Conservation (phyloP, 2,797 vertebrate genomes). For the Nasua narica region DNA sequence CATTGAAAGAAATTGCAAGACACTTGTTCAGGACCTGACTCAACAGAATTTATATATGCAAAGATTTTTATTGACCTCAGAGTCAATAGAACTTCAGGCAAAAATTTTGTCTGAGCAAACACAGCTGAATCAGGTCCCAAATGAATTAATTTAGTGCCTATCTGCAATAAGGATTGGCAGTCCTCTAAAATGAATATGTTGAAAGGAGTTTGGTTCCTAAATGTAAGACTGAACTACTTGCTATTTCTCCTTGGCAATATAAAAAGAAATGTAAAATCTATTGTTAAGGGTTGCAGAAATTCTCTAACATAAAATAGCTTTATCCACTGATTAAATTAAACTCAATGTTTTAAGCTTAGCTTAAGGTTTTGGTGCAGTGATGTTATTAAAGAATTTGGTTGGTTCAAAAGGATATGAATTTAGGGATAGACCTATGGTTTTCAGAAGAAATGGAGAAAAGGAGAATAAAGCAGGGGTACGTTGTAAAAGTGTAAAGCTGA, state of each 20-base stretch:
- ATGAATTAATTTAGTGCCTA: slow-evolving; percentile 67
- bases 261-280: neutral
- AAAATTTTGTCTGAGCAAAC: slow-evolving; percentile 60
- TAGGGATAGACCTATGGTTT: neutral
- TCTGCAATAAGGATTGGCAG: slow-evolving; percentile 48
- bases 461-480: neutral
- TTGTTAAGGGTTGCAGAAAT: neutral
- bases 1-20: slow-evolving; percentile 14
- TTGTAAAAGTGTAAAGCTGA: neutral
- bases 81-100: slow-evolving; percentile 61
- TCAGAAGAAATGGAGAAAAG: neutral
- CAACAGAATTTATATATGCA: slow-evolving; percentile 66
- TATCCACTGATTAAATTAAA: neutral
- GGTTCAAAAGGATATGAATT: neutral
- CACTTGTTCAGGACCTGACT: slow-evolving; percentile 55
- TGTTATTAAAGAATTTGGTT: neutral
- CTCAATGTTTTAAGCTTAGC: neutral
- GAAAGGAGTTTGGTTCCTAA: slow-evolving; percentile 17
- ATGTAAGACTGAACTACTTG: neutral
- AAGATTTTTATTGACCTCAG: slow-evolving; percentile 70
- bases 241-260: neutral
- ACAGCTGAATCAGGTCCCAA: slow-evolving; percentile 58
- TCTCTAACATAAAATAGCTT: neutral
- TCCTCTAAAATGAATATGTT: slow-evolving; percentile 47
- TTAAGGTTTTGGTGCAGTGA: neutral